phyloP scores from a whole-genome alignment of 2,113 vertebrate genomes.

The Ceuthmochares aereus region DNA sequence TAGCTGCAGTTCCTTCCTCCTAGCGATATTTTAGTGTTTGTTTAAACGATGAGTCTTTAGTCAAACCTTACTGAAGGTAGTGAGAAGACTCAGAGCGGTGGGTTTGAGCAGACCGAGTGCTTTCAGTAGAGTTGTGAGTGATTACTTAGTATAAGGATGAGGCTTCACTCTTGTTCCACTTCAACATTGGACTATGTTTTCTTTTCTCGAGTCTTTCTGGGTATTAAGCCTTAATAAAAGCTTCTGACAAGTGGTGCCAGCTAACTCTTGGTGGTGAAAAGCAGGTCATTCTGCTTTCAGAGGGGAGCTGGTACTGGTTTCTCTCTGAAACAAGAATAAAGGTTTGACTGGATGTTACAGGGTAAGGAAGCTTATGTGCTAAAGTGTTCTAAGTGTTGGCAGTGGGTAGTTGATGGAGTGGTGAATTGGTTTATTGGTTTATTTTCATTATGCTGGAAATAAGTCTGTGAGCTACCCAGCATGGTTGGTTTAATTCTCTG shows the following conservation, averaged over 20 bases:
- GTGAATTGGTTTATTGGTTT: background rate
- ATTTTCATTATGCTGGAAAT: background rate
- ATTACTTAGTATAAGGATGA: background rate
- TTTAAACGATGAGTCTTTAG: background rate
- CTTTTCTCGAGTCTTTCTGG: constrained; percentile 3
- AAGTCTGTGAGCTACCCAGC: background rate
- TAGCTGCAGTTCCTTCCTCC: background rate
- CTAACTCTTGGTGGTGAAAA: background rate
- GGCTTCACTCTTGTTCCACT: background rate
- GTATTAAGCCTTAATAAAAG: background rate
- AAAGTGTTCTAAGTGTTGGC: background rate
- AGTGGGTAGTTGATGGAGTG: background rate
- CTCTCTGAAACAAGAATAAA: background rate
- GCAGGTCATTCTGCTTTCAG: background rate
- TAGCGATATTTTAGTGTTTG: background rate
- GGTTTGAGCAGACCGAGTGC: background rate
- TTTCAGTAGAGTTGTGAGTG: background rate
- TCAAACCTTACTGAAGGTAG: background rate
- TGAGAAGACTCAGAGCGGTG: background rate
- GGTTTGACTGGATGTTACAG: background rate
- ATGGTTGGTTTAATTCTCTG: background rate
- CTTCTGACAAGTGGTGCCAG: background rate
- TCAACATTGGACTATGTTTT: background rate
- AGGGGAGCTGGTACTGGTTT: background rate
- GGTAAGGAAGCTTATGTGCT: background rate